Percentiles rank a stretch among this genome's conserved stretches.
Evolutionary conservation across 2,113 vertebrate species (phyloP).

Genomic region (Megalops atlanticus): DNA sequence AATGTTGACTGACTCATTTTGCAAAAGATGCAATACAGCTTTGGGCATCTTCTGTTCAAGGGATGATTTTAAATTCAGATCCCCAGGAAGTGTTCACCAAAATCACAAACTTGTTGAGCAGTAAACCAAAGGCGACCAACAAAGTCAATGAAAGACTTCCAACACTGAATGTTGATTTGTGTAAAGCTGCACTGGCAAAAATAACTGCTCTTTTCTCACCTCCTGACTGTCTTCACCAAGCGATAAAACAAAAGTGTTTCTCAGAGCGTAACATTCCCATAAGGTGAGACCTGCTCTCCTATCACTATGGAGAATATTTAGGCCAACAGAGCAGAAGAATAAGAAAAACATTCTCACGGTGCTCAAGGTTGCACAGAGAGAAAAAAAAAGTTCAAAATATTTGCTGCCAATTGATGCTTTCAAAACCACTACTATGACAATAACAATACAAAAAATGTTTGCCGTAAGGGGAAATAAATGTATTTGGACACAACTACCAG

Average conservation of each 20-base stretch:
- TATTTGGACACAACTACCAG: neutral
- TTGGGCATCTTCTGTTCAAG: neutral
- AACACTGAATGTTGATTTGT: neutral
- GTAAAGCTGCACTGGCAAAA: neutral
- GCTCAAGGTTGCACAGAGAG: neutral
- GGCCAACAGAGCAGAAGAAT: neutral
- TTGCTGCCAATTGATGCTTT: neutral
- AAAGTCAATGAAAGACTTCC: too few species aligned
- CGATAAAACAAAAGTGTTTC: neutral
- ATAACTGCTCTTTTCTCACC: neutral
- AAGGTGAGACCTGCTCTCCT: neutral
- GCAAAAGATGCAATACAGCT: neutral
- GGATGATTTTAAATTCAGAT: too few species aligned
- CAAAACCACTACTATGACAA: neutral
- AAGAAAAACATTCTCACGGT: neutral
- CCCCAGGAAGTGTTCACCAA: too few species aligned
- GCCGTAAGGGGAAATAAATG: neutral
- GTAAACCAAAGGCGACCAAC: too few species aligned
- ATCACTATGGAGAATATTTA: neutral
- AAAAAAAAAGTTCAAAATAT: neutral
- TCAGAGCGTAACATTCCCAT: neutral
- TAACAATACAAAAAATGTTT: neutral
- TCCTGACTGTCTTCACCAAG: neutral
- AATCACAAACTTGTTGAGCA: too few species aligned
- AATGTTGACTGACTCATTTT: neutral